A percentile compares a stretch with the other conserved stretches of the same genome.
These are phyloP conservation scores for Amia ocellicauda DNA, from an alignment of 2,113 vertebrate genomes.

Conservation along the genomic window DNA sequence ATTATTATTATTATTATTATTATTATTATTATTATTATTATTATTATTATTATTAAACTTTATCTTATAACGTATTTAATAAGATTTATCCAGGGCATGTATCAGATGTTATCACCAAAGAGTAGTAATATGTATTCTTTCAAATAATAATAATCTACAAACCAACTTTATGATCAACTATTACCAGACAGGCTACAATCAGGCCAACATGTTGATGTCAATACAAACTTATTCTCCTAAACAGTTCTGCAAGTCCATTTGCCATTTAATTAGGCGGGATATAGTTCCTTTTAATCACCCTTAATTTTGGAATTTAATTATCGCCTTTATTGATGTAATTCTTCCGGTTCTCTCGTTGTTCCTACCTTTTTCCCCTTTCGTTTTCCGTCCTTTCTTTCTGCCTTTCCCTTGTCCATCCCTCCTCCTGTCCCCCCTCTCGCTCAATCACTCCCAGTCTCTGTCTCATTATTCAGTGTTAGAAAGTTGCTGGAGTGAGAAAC, in stretches of 20 bases:
- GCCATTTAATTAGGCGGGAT: slow-evolving; percentile 6
- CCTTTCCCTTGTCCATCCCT: slow-evolving; percentile 16
- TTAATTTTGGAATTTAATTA: neutral
- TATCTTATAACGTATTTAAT: too few relatives aligned
- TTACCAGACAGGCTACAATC: too few relatives aligned
- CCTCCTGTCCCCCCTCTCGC: slow-evolving; percentile 25
- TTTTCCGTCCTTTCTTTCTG: slow-evolving; percentile 8
- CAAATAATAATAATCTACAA: too few relatives aligned
- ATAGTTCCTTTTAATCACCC: neutral
- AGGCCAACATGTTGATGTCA: neutral
- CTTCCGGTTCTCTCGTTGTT: neutral
- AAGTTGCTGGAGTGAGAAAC: slow-evolving; percentile 93
- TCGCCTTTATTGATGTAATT: neutral
- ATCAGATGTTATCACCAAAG: too few relatives aligned
- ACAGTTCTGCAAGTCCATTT: neutral
- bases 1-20: too few relatives aligned
- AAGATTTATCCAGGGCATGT: too few relatives aligned
- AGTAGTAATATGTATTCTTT: too few relatives aligned
- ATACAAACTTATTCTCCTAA: slow-evolving; percentile 38
- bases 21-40: too few relatives aligned
- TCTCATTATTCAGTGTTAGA: slow-evolving; percentile 88
- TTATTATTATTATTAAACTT: too few relatives aligned
- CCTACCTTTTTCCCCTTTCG: neutral
- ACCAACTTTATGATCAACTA: too few relatives aligned
- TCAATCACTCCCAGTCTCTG: slow-evolving; percentile 30